Evolutionary conservation across 2,113 vertebrate genomes (phyloP).

Genomic region (Sprattus sprattus): DNA sequence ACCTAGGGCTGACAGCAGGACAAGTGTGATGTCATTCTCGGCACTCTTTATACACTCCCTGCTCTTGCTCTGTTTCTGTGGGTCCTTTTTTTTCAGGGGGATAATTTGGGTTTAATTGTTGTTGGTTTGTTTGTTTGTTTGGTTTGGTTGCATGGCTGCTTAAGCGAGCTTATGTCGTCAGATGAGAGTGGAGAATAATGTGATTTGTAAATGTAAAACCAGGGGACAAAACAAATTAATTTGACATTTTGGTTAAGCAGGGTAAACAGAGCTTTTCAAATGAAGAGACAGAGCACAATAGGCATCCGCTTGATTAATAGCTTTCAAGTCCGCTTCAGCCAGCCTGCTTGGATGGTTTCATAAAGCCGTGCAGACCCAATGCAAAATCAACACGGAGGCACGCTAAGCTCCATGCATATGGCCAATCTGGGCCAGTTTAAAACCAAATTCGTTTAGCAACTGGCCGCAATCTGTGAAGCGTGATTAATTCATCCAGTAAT

Average conservation of each 20-base stretch:
- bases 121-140: not conserved
- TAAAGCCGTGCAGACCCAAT: not conserved
- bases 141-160: not conserved
- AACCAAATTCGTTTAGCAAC: not conserved
- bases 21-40: not conserved
- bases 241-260: slow-evolving; percentile 38
- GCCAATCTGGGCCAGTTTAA: not conserved
- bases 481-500: not conserved
- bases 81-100: not conserved
- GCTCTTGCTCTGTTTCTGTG: not conserved
- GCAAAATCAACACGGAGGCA: not conserved
- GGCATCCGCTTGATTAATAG: slow-evolving; percentile 37
- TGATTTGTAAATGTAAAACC: not conserved
- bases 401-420: not conserved
- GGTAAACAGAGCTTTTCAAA: slow-evolving; percentile 23
- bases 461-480: not conserved
- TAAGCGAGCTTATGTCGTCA: not conserved
- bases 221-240: slow-evolving; percentile 9
- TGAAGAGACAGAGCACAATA: slow-evolving; percentile 31
- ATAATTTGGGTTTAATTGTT: not conserved
- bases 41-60: not conserved
- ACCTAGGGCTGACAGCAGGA: not conserved
- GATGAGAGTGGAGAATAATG: not conserved
- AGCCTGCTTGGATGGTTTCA: not conserved
- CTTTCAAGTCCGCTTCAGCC: slow-evolving; percentile 29